Evolutionary conservation across 2,113 vertebrate genomes (phyloP), one percentile per base, ranked within the genome.

Genomic region (Sceloporus tristichus): DNA sequence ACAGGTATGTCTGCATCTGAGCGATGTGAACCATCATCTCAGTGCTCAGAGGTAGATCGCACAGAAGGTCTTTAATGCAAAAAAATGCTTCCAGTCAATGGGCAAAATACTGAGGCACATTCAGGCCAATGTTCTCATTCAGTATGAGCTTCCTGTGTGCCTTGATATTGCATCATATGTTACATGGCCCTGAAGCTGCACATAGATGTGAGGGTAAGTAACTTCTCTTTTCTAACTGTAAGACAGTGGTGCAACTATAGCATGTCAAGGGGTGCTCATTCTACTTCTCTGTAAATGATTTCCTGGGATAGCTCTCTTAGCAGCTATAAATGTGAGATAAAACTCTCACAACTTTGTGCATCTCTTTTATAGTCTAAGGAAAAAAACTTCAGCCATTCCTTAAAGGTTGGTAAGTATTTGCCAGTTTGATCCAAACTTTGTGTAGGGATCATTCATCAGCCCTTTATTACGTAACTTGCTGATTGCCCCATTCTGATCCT

Each of bases 381-480:
- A 68, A 77, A 27, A 40, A 53, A 14, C 29, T 19, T 56, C 10
- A 79, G 53, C 27, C 53, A n/a, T 29, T 79, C 29, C 21, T 62
- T 62, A n/a, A 77, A 10, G 23, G n/a, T 68, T 21, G 48, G 25
- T 53, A 56, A 23, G 5, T 34, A 73, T 88, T 73, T 79, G 42
- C 10, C 11, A 27, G 27, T 73, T 18, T 71, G 34, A 62, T 40
- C 40, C 19, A 14, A 40, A 27, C 16, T 75, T 75, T 75, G 23
- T 9, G 0, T 40, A 13, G 23, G 23, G 38, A 75, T 53, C 34
- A 0, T 2, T 66, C 13, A 40, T 0, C 86, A 34, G 16, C 27
- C 38, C 90, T 42, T 5, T 16, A 78, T 86, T 71, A 53, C 40
- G 87, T 73, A 78, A 68, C 80, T 73, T 48, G 81, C 23, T 3